Percentiles rank a stretch among this genome's conserved stretches.
These are phyloP conservation scores for Pangasius larnaudii DNA, from an alignment of 2,797 vertebrate genomes.

Conservation along the genomic window DNA sequence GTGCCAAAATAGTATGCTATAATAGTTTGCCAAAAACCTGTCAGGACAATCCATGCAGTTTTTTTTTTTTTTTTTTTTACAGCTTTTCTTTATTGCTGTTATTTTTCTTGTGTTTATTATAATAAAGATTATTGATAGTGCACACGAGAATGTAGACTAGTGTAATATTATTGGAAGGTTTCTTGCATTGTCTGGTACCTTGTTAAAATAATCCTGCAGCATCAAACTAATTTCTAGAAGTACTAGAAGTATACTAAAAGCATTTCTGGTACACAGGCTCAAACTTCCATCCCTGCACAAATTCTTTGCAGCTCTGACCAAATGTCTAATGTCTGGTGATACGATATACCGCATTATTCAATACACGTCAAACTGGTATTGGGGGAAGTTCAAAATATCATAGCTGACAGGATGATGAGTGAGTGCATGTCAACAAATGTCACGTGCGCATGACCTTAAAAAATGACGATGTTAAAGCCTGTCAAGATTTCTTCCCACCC, in stretches of 20 bases:
- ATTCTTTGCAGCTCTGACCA: not conserved
- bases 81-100: not conserved
- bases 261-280: not conserved
- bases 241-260: not conserved
- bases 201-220: not conserved
- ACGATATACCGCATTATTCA: not conserved
- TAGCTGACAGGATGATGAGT: not conserved
- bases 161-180: not conserved
- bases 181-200: not conserved
- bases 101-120: not conserved
- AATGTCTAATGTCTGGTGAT: not conserved
- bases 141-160: not conserved
- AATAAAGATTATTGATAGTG: not conserved
- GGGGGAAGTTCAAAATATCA: not conserved
- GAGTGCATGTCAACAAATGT: not conserved
- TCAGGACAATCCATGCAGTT: not conserved
- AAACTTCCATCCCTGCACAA: not conserved
- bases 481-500: not conserved
- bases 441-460: too few species aligned
- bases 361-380: not conserved
- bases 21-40: not conserved
- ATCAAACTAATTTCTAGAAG: not conserved
- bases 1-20: not conserved
- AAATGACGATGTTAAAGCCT: not conserved
- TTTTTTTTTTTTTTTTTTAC: not conserved